These are phyloP conservation scores for Lysandra bellargus DNA, from an alignment of 2,888 invertebrate genomes.

Conservation along the genomic window DNA sequence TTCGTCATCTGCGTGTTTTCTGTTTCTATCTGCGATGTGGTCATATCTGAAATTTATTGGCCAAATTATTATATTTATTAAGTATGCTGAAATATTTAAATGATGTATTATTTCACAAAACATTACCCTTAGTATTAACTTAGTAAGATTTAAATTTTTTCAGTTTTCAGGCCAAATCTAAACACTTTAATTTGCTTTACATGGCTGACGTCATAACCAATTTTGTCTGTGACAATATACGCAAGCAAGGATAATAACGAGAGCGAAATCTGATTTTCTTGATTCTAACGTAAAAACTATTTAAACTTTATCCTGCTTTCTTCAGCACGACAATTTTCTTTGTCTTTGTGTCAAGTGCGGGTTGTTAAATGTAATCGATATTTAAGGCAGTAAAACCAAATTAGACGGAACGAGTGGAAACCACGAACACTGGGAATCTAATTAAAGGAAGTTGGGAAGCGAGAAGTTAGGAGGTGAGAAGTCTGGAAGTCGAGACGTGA, in stretches of 20 bases:
- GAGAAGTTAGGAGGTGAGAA: not conserved
- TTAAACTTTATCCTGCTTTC: not conserved
- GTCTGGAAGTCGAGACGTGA: conserved; percentile 37
- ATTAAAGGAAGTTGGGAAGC: conserved; percentile 44
- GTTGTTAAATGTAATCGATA: conserved; percentile 2
- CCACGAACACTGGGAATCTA: conserved; percentile 43
- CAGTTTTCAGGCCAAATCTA: no score
- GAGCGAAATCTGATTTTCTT: not conserved
- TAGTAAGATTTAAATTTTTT: no score
- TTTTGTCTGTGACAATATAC: no score
- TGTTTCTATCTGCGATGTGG: conserved; percentile 93
- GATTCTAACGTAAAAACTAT: not conserved
- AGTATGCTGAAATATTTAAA: no score
- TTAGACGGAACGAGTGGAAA: conserved; percentile 28
- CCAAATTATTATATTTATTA: no score
- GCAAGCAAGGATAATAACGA: no score
- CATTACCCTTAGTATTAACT: no score
- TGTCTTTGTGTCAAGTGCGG: not conserved
- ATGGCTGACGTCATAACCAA: no score
- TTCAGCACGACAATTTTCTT: not conserved
- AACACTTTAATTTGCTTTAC: no score
- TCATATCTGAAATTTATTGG: conserved; percentile 87
- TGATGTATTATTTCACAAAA: no score
- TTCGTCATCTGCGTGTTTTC: conserved; percentile 97
- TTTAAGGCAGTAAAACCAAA: conserved; percentile 7